Conservation (phyloP, 1,140 invertebrate species). For the Hyles vespertilio region DNA sequence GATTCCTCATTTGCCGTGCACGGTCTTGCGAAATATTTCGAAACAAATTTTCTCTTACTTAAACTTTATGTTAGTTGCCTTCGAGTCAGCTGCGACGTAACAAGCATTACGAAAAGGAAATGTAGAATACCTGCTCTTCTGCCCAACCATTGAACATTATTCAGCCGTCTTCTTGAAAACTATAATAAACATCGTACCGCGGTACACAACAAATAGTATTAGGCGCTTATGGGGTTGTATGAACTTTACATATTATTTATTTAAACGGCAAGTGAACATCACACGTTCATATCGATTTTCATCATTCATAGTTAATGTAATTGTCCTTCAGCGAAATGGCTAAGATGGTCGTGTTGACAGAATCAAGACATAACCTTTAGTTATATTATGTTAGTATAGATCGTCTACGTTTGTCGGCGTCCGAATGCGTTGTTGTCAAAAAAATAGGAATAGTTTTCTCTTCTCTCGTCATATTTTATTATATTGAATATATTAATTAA, state of each 20-base stretch:
- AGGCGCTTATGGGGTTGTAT: background rate
- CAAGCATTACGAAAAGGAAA: constrained; percentile 30
- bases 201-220: constrained; percentile 12
- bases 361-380: too few relatives aligned
- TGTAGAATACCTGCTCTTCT: constrained; percentile 27
- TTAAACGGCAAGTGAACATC: too few relatives aligned
- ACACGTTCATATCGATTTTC: too few relatives aligned
- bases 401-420: too few relatives aligned
- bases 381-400: too few relatives aligned
- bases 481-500: too few relatives aligned
- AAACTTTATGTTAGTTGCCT: constrained; percentile 58
- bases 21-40: constrained; percentile 52
- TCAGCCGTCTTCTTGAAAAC: constrained; percentile 18
- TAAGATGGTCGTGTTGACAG: too few relatives aligned
- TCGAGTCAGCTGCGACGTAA: constrained; percentile 44
- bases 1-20: constrained; percentile 46
- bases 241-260: background rate
- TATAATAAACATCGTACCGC: constrained; percentile 20
- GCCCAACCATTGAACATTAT: constrained; percentile 30
- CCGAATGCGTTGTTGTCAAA: too few relatives aligned
- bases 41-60: constrained; percentile 51
- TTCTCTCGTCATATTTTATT: too few relatives aligned
- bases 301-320: too few relatives aligned
- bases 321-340: too few relatives aligned
- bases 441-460: too few relatives aligned